Conservation (phyloP, 2,797 vertebrate species). For the Chiloscyllium punctatum region DNA sequence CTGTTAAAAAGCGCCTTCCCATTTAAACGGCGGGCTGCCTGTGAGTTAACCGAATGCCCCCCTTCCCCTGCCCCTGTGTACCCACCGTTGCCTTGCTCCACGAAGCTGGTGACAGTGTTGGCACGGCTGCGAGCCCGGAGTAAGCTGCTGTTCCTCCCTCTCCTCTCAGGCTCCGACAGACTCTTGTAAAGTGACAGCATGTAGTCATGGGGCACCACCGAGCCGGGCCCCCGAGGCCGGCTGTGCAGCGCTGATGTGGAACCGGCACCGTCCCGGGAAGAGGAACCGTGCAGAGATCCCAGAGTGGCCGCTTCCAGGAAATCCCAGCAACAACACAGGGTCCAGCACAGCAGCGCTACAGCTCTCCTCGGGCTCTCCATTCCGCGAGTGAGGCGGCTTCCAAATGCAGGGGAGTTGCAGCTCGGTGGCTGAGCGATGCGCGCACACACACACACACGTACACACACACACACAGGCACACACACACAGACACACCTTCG, state of each 20-base stretch:
- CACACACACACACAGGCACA: background rate
- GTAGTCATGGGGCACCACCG: constrained; percentile 55
- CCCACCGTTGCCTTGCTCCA: constrained; percentile 67
- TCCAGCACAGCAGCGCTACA: constrained; percentile 67
- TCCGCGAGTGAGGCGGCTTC: constrained; percentile 48
- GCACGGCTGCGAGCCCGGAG: constrained; percentile 47
- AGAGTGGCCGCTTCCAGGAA: constrained; percentile 44
- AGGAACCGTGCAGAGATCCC: background rate
- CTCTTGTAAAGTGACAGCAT: constrained; percentile 66
- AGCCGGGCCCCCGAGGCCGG: constrained; percentile 40
- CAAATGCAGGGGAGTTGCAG: background rate
- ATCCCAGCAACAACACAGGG: constrained; percentile 61
- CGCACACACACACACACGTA: background rate
- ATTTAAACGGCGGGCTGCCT: background rate
- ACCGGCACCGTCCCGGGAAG: constrained; percentile 39
- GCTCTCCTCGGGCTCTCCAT: constrained; percentile 68
- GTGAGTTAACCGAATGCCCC: background rate
- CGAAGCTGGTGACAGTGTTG: constrained; percentile 75
- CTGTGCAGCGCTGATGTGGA: constrained; percentile 32
- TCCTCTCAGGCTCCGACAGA: constrained; percentile 52
- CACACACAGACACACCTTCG: background rate
- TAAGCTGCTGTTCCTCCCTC: constrained; percentile 44
- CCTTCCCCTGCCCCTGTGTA: background rate
- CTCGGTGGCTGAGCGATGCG: background rate
- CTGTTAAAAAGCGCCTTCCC: background rate